These are phyloP conservation scores for Mellilla xanthometata DNA, from an alignment of 2,888 invertebrate species.

Conservation along the genomic window DNA sequence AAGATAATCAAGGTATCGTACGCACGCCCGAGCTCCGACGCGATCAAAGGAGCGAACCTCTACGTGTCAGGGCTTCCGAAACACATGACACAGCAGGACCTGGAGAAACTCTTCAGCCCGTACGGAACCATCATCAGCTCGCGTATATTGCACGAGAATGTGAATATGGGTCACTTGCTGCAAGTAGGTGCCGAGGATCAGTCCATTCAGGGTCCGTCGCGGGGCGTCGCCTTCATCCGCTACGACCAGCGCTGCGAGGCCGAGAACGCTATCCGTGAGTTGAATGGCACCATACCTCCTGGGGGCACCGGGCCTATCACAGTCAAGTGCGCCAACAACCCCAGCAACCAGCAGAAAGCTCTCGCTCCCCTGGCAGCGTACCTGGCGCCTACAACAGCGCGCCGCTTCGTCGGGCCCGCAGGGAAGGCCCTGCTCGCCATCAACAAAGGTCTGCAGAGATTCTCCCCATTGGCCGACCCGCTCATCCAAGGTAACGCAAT, in stretches of 20 bases:
- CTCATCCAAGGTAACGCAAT: constrained; percentile 93
- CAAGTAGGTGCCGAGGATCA: constrained; percentile 72
- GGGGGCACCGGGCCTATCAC: constrained; percentile 95
- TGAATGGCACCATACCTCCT: constrained; percentile 94
- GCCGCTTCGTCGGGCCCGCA: constrained; percentile 92
- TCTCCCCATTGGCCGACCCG: constrained; percentile 91
- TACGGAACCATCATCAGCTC: constrained; percentile 93
- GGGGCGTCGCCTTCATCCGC: constrained; percentile 96
- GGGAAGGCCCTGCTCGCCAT: constrained; percentile 93
- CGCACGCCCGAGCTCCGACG: constrained; percentile 96
- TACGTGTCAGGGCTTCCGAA: constrained; percentile 96
- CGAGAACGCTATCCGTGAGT: constrained; percentile 94
- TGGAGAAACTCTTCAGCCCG: constrained; percentile 91
- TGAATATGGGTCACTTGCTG: constrained; percentile 85
- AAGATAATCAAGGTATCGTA: constrained; percentile 96
- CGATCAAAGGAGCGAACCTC: constrained; percentile 96
- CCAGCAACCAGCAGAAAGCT: constrained; percentile 92
- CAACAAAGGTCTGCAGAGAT: constrained; percentile 93
- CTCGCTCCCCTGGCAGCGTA: constrained; percentile 90
- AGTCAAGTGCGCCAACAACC: constrained; percentile 97
- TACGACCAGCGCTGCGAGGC: constrained; percentile 96
- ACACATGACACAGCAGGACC: constrained; percentile 92
- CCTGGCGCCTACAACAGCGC: constrained; percentile 89
- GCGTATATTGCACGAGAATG: constrained; percentile 92
- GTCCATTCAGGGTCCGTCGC: constrained; percentile 88